These are phyloP conservation scores for Telmatochromis brachygnathus DNA, from an alignment of 2,113 vertebrate genomes.

Conservation along the genomic window DNA sequence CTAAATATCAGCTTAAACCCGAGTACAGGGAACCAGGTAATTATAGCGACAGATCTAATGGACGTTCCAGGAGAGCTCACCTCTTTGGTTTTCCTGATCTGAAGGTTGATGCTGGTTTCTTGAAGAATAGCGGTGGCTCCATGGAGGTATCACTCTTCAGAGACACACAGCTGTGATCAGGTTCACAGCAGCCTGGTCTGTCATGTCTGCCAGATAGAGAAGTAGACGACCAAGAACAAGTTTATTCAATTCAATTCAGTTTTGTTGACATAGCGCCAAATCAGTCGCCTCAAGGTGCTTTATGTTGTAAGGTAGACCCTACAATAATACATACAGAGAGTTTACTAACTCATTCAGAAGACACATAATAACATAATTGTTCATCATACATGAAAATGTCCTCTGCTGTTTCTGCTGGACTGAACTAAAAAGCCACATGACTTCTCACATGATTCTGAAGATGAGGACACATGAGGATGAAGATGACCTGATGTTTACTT, in stretches of 20 bases:
- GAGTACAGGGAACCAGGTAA: neutral
- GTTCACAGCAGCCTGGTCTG: neutral
- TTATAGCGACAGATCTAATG: neutral
- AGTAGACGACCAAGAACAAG: neutral
- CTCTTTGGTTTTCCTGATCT: neutral
- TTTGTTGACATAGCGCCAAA: neutral
- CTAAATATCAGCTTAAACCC: neutral
- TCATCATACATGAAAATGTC: neutral
- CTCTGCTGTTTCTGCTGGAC: neutral
- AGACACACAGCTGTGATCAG: neutral
- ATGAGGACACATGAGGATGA: fast-evolving
- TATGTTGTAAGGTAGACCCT: neutral
- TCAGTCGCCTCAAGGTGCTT: fast-evolving
- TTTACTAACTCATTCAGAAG: neutral
- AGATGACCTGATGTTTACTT: neutral
- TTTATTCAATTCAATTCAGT: neutral
- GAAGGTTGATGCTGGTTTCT: neutral
- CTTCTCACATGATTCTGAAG: fast-evolving
- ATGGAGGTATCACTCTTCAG: neutral
- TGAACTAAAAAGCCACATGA: fast-evolving
- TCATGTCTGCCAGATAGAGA: neutral
- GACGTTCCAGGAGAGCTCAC: neutral
- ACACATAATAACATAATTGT: neutral
- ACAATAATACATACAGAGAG: neutral
- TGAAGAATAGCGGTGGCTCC: neutral